Conservation (phyloP, 2,797 vertebrate genomes). For the Astyanax mexicanus region DNA sequence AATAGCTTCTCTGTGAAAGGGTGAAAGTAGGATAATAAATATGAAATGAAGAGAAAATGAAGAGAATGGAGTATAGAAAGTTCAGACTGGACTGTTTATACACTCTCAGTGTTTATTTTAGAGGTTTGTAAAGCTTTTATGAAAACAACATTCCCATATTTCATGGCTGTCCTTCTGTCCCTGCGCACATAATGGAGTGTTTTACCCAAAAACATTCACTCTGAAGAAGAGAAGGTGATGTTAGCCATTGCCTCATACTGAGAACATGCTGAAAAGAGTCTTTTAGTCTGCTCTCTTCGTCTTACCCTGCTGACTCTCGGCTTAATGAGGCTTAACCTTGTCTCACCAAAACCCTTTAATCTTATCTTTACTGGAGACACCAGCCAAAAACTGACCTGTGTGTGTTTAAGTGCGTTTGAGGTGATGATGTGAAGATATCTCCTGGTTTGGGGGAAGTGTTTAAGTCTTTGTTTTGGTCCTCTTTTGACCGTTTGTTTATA, state of each 20-base stretch:
- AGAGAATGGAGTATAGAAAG: too few relatives aligned
- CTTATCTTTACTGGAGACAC: constrained; percentile 25
- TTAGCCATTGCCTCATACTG: constrained; percentile 4
- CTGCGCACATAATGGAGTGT: background rate
- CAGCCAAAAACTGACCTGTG: constrained; percentile 28
- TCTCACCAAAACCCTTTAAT: constrained; percentile 48
- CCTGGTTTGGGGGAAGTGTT: constrained; percentile 35
- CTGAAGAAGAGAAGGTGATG: background rate
- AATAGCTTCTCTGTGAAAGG: too few relatives aligned
- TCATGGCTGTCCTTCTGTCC: background rate
- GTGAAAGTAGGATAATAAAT: too few relatives aligned
- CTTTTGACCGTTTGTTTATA: constrained; percentile 32
- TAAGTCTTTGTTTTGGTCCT: constrained; percentile 39
- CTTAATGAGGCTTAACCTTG: constrained; percentile 43
- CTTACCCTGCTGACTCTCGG: constrained; percentile 24
- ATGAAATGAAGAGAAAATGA: too few relatives aligned
- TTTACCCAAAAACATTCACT: background rate
- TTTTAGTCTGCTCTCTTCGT: background rate
- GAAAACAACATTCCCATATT: background rate
- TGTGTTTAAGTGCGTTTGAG: constrained; percentile 1
- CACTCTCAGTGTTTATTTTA: background rate
- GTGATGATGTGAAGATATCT: background rate
- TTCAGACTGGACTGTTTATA: too few relatives aligned
- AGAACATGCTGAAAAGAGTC: constrained; percentile 20
- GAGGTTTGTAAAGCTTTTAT: background rate